Conservation (phyloP, 1,140 invertebrate species). For the Arctopsyche grandis region DNA sequence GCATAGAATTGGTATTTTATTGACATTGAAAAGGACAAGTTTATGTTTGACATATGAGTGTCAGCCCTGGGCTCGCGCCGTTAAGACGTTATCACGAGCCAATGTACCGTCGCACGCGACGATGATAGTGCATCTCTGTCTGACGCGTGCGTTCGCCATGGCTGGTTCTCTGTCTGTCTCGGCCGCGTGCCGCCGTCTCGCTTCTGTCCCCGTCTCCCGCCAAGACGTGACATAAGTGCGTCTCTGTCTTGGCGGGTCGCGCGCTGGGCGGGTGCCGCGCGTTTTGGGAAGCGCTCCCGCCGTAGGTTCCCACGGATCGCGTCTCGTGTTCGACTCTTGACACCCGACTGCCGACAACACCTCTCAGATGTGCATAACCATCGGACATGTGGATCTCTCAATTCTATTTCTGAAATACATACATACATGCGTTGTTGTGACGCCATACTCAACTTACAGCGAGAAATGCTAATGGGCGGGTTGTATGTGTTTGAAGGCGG, state of each 20-base stretch:
- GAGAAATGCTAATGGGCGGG: not conserved
- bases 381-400: too few relatives aligned
- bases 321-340: slow-evolving; percentile 10
- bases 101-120: slow-evolving; percentile 33
- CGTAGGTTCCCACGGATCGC: slow-evolving; percentile 42
- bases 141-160: not conserved
- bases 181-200: slow-evolving; percentile 12
- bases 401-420: too few relatives aligned
- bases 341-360: slow-evolving; percentile 16
- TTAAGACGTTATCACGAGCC: not conserved
- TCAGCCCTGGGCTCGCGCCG: not conserved
- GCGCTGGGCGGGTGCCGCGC: slow-evolving; percentile 33
- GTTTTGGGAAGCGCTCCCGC: slow-evolving; percentile 50
- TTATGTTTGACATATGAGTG: not conserved
- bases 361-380: slow-evolving; percentile 3
- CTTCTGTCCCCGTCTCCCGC: slow-evolving; percentile 12
- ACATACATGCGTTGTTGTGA: too few relatives aligned
- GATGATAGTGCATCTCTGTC: not conserved
- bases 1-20: too few relatives aligned
- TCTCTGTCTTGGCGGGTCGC: slow-evolving; percentile 30
- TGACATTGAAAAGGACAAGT: too few relatives aligned
- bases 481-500: not conserved
- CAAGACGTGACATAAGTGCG: not conserved
- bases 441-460: not conserved
- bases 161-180: not conserved